Evolutionary conservation across 1,140 invertebrate genomes (phyloP).

Genomic region (Stratiolaelaps scimitus): DNA sequence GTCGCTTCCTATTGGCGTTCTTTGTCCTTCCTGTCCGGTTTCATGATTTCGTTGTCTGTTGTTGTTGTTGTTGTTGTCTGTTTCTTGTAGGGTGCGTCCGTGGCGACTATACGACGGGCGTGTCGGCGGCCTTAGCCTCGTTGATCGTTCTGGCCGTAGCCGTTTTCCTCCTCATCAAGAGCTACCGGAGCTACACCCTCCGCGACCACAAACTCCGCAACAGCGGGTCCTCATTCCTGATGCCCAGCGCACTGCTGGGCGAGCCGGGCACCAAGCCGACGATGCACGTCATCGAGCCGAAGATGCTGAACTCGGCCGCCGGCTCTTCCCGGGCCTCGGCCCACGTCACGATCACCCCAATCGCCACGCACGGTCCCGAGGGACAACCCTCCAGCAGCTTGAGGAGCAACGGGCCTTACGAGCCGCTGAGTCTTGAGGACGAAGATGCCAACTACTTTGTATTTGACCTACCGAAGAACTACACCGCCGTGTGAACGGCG

Average conservation of each 20-base stretch:
- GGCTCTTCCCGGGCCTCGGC: conserved; percentile 21
- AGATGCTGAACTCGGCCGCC: conserved; percentile 11
- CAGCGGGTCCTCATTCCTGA: conserved; percentile 24
- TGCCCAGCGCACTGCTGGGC: conserved; percentile 15
- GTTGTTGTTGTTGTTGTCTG: background rate
- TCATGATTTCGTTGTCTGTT: background rate
- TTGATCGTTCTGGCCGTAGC: conserved; percentile 25
- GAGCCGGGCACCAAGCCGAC: conserved; percentile 2
- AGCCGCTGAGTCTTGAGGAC: conserved; percentile 21
- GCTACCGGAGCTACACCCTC: conserved; percentile 26
- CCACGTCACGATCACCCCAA: conserved; percentile 25
- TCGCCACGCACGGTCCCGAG: conserved; percentile 26
- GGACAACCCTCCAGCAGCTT: conserved; percentile 5
- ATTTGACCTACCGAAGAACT: conserved; percentile 15
- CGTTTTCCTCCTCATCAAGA: conserved; percentile 26
- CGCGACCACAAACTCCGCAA: conserved; percentile 3
- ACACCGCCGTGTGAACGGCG: conserved; percentile 8
- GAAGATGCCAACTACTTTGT: conserved; percentile 24
- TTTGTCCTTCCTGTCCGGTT: background rate
- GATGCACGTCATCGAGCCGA: conserved; percentile 25
- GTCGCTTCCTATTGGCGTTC: background rate
- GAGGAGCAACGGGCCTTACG: conserved; percentile 18
- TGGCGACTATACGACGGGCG: conserved; percentile 24
- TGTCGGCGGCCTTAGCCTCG: conserved; percentile 8
- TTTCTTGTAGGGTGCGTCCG: conserved; percentile 17